phyloP scores from a whole-genome alignment of 2,888 invertebrate genomes.

The Mamestra brassicae region DNA sequence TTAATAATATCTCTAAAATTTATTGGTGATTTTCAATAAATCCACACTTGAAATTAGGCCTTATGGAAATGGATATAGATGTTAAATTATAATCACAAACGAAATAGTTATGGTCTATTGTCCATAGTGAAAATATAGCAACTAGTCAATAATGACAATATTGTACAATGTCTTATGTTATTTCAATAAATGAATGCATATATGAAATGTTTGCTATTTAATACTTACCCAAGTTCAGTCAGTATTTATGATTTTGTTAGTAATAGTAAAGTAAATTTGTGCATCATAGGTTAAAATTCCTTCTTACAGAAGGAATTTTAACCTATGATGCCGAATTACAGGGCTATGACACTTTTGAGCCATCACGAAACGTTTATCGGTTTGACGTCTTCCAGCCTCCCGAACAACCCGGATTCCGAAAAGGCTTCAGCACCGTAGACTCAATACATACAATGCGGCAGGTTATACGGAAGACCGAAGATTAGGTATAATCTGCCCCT shows the following conservation, averaged over 20 bases:
- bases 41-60: slow-evolving; percentile 68
- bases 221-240: not conserved
- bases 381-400: no score
- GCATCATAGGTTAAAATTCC: not conserved
- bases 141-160: slow-evolving; percentile 72
- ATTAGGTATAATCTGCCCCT: no score
- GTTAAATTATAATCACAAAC: slow-evolving; percentile 70
- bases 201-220: slow-evolving; percentile 23
- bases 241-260: not conserved
- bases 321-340: no score
- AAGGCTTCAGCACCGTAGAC: no score
- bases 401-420: no score
- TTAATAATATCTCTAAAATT: slow-evolving; percentile 48
- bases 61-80: slow-evolving; percentile 65
- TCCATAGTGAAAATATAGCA: slow-evolving; percentile 68
- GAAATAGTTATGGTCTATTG: slow-evolving; percentile 72
- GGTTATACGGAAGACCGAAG: no score
- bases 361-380: no score
- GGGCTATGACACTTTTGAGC: no score
- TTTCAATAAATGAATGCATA: slow-evolving; percentile 75
- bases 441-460: no score
- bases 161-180: slow-evolving; percentile 73
- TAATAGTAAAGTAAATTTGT: no score
- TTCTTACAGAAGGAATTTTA: not conserved
- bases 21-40: slow-evolving; percentile 49